Percentiles rank a stretch among this genome's conserved stretches.
Conservation (phyloP, 2,113 vertebrate genomes). For the Rhombomys opimus region DNA sequence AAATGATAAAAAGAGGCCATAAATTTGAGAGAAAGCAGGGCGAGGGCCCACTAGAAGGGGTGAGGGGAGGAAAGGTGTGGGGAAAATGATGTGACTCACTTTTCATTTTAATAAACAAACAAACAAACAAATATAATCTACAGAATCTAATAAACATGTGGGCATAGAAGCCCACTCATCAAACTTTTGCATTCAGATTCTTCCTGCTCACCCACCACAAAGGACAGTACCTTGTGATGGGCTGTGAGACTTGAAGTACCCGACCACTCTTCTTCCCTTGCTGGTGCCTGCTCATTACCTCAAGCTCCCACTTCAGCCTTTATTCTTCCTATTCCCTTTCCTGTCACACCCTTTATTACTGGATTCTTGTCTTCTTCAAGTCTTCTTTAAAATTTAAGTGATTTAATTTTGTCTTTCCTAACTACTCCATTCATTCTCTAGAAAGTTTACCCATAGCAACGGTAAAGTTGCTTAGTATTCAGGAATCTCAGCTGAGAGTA, state of each 20-base stretch:
- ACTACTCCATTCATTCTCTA: not conserved
- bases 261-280: rapidly evolving
- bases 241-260: not conserved
- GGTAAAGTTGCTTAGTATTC: not conserved
- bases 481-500: not conserved
- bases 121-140: not conserved
- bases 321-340: not conserved
- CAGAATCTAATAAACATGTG: not conserved
- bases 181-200: not conserved
- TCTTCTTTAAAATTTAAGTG: not conserved
- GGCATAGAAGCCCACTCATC: not conserved
- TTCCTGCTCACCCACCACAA: not conserved
- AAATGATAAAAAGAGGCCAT: not conserved
- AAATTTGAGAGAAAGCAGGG: no score
- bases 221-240: no score
- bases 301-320: no score
- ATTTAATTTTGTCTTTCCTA: not conserved
- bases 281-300: not conserved
- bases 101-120: not conserved
- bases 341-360: rapidly evolving
- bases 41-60: not conserved
- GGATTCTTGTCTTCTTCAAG: not conserved
- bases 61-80: not conserved
- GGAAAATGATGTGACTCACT: not conserved
- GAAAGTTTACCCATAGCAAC: not conserved